Percentiles rank a stretch among this genome's conserved stretches.
These are phyloP conservation scores for Danio albolineatus DNA, from an alignment of 2,797 vertebrate genomes.

Conservation along the genomic window DNA sequence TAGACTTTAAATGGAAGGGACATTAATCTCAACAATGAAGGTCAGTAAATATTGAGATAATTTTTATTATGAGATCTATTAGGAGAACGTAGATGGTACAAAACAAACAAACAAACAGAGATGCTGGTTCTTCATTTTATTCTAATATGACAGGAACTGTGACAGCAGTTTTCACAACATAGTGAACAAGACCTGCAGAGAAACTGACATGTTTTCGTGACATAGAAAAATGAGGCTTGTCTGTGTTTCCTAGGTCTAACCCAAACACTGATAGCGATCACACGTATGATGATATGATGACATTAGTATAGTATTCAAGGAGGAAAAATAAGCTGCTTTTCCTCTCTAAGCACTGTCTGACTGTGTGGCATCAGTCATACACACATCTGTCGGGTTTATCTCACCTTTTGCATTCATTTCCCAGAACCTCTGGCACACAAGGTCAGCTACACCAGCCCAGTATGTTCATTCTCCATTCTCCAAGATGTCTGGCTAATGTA, in stretches of 20 bases:
- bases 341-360: slow-evolving; percentile 11
- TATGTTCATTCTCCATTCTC: slow-evolving; percentile 24
- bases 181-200: slow-evolving; percentile 55
- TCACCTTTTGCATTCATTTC: slow-evolving; percentile 32
- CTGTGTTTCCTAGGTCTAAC: slow-evolving; percentile 49
- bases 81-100: not conserved
- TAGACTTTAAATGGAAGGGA: too few relatives aligned
- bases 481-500: slow-evolving; percentile 22
- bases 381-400: slow-evolving; percentile 34
- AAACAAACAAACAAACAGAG: not conserved
- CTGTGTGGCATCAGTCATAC: slow-evolving; percentile 33
- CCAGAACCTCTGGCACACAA: slow-evolving; percentile 26
- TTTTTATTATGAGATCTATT: too few relatives aligned
- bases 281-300: not conserved
- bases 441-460: not conserved
- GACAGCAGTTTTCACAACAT: not conserved
- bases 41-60: too few relatives aligned
- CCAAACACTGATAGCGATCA: slow-evolving; percentile 45
- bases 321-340: slow-evolving; percentile 45
- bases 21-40: too few relatives aligned
- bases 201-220: slow-evolving; percentile 56
- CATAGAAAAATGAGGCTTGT: slow-evolving; percentile 58
- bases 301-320: slow-evolving; percentile 7
- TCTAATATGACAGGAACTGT: not conserved
- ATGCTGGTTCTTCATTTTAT: not conserved